Evolutionary conservation across 2,797 vertebrate genomes (phyloP).

Genomic region (Melanotaenia boesemani): DNA sequence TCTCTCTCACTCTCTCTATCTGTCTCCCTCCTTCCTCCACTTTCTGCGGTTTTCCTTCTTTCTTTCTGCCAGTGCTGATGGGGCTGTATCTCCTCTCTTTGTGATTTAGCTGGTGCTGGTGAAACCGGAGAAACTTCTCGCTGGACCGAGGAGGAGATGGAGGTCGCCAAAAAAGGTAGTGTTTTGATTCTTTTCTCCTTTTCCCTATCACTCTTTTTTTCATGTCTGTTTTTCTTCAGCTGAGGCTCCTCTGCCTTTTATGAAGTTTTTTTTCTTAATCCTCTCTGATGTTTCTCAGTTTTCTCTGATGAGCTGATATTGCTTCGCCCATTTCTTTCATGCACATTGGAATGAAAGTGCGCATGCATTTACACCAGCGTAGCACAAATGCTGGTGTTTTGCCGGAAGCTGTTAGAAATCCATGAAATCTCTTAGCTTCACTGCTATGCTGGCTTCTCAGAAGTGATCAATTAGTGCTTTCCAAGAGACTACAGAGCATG

Average conservation of each 20-base stretch:
- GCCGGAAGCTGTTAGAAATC: constrained; percentile 35
- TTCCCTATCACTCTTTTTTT: constrained; percentile 13
- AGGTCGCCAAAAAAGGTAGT: constrained; percentile 99
- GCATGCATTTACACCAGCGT: constrained; percentile 23
- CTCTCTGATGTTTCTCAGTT: constrained; percentile 3
- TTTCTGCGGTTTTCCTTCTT: constrained; percentile 4
- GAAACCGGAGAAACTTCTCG: constrained; percentile 98
- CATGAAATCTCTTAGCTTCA: constrained; percentile 7
- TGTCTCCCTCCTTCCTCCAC: constrained; percentile 19
- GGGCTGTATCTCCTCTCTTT: constrained; percentile 71
- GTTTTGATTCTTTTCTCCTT: constrained; percentile 39
- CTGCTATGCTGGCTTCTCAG: constrained; percentile 34
- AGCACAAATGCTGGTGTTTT: constrained; percentile 31
- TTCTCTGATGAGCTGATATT: constrained; percentile 46
- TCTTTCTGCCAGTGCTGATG: constrained; percentile 71
- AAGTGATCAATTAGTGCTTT: constrained; percentile 43
- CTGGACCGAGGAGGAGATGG: constrained; percentile 99
- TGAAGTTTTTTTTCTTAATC: constrained; percentile 1
- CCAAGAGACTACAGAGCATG: constrained; percentile 33
- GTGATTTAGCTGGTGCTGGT: constrained; percentile 87
- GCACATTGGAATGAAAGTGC: constrained; percentile 25
- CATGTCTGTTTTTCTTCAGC: constrained; percentile 6
- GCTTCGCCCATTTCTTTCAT: constrained; percentile 36
- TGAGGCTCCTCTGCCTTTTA: constrained; percentile 17
- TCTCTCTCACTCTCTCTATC: constrained; percentile 17